Base-by-base conservation (phyloP, 1,140 invertebrate genomes). In the Hestina assimilis region DNA sequence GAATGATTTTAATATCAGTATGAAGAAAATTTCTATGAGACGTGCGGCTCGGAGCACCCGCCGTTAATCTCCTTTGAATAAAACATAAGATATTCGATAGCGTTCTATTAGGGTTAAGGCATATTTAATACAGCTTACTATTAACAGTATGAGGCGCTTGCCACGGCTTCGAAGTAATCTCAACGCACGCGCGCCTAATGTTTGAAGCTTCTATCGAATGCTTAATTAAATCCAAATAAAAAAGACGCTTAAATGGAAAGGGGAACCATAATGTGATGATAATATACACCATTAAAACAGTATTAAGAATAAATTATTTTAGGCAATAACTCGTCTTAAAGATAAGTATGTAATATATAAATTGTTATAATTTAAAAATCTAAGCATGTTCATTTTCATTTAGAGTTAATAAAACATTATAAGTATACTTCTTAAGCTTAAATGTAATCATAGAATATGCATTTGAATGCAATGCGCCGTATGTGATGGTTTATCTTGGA, bases 161-260 rank as follows among this genome's bases (percentile, higher is more conserved):
- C 66, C 68, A 53, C 46, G 56, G 64, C 62, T 75, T 54, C 51
- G 41, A 54, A 38, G 56, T 77, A 79, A 81, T 75, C 72, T 72
- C 54, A 28, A 58, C 60, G 63, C 68, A 73, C 72, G 75, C 65
- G 62, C 59, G 68, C 64, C 47, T 75, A 76, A 79, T 66, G 70
- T 57, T 61, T 56, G 51, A 41, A 61, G 69, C 65, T 75, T 70
- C 72, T 58, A 59, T 46, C 45, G 65, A 67, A 66, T 63, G 70
- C 72, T 80, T 83, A 81, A 86, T 86, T 82, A 81, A 80, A 83
- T 78, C 64, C 69, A 67, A 81, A 77, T 81, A 85, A 82, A 83
- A n/a, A 79, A 75, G 61, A 63, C 54, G 56, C 41, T 53, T 48
- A 35, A n/a, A 63, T 40, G 51, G 54, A 62, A 54, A 68, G 61